These are phyloP conservation scores for Sebastes iracundus DNA, from an alignment of 2,797 vertebrate genomes.

Conservation along the genomic window DNA sequence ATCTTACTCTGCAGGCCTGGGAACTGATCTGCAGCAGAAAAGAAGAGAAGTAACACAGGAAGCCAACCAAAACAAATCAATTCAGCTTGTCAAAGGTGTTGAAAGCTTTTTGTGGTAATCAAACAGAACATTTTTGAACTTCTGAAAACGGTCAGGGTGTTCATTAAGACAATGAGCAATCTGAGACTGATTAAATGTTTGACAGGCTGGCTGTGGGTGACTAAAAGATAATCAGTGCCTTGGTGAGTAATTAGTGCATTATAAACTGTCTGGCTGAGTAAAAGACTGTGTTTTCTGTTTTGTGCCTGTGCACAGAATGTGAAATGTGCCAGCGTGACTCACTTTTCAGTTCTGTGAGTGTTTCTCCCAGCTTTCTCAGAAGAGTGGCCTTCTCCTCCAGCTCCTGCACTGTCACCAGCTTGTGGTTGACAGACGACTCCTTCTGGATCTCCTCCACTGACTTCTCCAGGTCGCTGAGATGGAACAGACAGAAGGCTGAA, in stretches of 20 bases:
- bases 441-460: slow-evolving; percentile 97
- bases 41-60: neutral
- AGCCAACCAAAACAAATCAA: slow-evolving; percentile 14
- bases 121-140: slow-evolving; percentile 16
- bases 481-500: slow-evolving; percentile 70
- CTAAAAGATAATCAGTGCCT: slow-evolving; percentile 51
- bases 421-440: slow-evolving; percentile 90
- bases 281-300: slow-evolving; percentile 33
- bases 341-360: slow-evolving; percentile 95
- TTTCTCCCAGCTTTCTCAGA: slow-evolving; percentile 95
- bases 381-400: slow-evolving; percentile 94
- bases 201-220: slow-evolving; percentile 49
- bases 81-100: neutral
- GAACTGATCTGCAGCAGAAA: slow-evolving; percentile 87
- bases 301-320: slow-evolving; percentile 34
- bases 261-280: slow-evolving; percentile 53
- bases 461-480: slow-evolving; percentile 93
- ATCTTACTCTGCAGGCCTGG: slow-evolving; percentile 98
- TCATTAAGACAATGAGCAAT: slow-evolving; percentile 47
- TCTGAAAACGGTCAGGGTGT: slow-evolving; percentile 30
- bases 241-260: slow-evolving; percentile 58
- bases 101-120: slow-evolving; percentile 13
- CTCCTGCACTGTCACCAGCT: slow-evolving; percentile 91
- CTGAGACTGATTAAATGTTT: slow-evolving; percentile 49
- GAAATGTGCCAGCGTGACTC: slow-evolving; percentile 70